Conservation (phyloP, 2,797 vertebrate genomes). For the Danio choprae region DNA sequence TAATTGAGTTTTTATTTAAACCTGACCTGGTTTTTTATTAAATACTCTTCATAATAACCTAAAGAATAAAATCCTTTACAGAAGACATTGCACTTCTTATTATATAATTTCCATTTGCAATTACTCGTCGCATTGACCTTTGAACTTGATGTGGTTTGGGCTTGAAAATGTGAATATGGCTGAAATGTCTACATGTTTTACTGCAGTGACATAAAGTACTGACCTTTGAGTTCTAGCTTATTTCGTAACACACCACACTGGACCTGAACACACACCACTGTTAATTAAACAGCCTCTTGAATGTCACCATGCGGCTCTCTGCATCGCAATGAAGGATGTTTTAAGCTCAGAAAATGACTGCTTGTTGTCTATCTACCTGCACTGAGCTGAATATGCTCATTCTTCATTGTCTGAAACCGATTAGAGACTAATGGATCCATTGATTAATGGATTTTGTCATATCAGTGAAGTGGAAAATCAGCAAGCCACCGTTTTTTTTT, state of each 20-base stretch:
- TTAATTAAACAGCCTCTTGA: conserved; percentile 33
- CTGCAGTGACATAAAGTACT: conserved; percentile 23
- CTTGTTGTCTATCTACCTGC: background rate
- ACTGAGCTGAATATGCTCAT: background rate
- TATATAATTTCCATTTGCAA: background rate
- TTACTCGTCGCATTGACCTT: background rate
- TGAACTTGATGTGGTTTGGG: background rate
- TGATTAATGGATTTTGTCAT: conserved; percentile 3
- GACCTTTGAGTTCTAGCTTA: conserved; percentile 34
- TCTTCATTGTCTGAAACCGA: background rate
- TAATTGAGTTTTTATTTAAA: too few species aligned
- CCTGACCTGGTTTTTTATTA: too few species aligned
- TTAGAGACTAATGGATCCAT: conserved; percentile 8
- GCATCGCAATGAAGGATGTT: conserved; percentile 15
- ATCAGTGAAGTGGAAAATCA: conserved; percentile 9
- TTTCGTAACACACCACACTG: background rate
- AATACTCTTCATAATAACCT: too few species aligned
- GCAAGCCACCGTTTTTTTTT: background rate
- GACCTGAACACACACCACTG: background rate
- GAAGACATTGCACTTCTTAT: background rate
- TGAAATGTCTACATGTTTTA: conserved; percentile 1
- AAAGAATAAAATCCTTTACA: background rate
- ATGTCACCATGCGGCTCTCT: conserved; percentile 8
- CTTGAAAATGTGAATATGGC: background rate
- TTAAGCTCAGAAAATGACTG: background rate